A percentile compares a stretch with the other conserved stretches of the same genome.
phyloP scores from a whole-genome alignment of 2,113 vertebrate genomes.

The Rhagologus leucostigma region DNA sequence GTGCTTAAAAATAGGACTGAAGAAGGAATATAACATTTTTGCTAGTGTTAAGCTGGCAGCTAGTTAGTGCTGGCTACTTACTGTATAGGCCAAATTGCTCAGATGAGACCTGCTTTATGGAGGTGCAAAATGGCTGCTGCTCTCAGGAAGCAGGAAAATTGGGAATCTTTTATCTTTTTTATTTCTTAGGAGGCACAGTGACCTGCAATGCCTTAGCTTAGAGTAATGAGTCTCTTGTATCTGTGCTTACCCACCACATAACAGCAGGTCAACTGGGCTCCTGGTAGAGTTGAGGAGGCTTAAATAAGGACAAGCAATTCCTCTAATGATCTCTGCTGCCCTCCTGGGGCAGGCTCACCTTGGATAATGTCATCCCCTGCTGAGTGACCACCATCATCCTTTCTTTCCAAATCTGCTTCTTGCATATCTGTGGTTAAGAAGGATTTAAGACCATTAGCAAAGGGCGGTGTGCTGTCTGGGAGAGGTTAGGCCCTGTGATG shows the following conservation, averaged over 20 bases:
- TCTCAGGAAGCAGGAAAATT: neutral
- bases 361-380: neutral
- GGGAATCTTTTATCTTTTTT: neutral
- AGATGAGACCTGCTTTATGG: neutral
- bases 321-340: neutral
- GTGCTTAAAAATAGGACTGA: conserved; percentile 4
- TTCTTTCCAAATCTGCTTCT: neutral
- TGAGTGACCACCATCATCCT: neutral
- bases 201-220: neutral
- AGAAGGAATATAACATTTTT: neutral
- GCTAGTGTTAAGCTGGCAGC: neutral
- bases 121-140: neutral
- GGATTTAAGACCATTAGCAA: neutral
- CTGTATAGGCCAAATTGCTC: neutral
- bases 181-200: neutral
- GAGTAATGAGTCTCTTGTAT: neutral
- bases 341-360: neutral
- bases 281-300: neutral
- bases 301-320: neutral
- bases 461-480: neutral
- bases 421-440: neutral
- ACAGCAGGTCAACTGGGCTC: neutral
- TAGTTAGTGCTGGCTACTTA: neutral
- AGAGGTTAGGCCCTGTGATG: neutral
- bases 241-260: neutral